Percentiles rank a stretch among this genome's conserved stretches.
Conservation (phyloP, 2,888 invertebrate genomes). For the Drosophila multiciliata region DNA sequence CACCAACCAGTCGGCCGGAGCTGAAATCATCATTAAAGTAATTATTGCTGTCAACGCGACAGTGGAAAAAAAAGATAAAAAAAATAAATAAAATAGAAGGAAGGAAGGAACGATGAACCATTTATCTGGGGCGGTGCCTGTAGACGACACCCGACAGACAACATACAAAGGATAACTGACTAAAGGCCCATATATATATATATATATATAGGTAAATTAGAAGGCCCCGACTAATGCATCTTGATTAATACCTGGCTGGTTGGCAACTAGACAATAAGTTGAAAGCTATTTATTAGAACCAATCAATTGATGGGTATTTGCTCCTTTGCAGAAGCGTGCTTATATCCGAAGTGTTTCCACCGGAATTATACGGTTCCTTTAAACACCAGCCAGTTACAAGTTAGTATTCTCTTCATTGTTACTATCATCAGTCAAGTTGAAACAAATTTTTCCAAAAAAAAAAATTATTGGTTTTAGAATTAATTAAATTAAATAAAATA, state of each 20-base stretch:
- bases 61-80: not conserved
- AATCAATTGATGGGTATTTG: not conserved
- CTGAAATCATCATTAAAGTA: constrained; percentile 74
- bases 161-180: not conserved
- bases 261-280: constrained; percentile 22
- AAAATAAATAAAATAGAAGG: no score
- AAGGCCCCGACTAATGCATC: constrained; percentile 3
- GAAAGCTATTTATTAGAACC: constrained; percentile 3
- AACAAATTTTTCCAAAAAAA: not conserved
- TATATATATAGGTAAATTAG: constrained; percentile 28
- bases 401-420: no score
- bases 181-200: constrained; percentile 8
- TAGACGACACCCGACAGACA: not conserved
- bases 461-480: not conserved
- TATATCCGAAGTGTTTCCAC: not conserved
- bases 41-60: constrained; percentile 66
- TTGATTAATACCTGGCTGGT: not conserved
- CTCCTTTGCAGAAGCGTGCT: not conserved
- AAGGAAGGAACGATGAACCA: constrained; percentile 31
- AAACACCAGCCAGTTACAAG: not conserved
- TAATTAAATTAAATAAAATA: not conserved
- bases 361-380: not conserved
- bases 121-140: constrained; percentile 17
- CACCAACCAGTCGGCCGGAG: not conserved
- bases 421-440: not conserved